Base-by-base conservation (phyloP, 2,797 vertebrate genomes). In the Chloroceryle inda region DNA sequence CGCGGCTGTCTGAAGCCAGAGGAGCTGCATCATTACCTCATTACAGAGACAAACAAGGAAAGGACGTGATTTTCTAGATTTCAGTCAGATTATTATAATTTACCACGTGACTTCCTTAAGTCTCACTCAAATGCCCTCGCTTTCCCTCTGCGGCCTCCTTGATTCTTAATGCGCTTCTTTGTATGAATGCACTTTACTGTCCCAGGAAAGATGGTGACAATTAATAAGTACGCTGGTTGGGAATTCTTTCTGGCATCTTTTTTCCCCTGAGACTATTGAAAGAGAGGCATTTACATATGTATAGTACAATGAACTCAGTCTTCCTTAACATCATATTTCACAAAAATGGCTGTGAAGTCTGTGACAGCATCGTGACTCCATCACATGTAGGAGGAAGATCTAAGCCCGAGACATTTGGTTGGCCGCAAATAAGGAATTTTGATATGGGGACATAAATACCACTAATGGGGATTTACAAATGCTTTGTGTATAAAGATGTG, bases 391-490 rank as follows among this genome's bases (percentile, higher is more conserved):
- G 82, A 96, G 88, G 93, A 96, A 94, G 91, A 97, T 94, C 95
- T 81, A 95, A 97, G 94, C 74, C 81, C 74, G 75, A 96, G 97
- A 96, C 78, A 97, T 27, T 96, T 92, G 59, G 59, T 69, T 96
- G 91, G 96, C 92, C 98, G 92, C 88, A 97, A 97, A 98, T 13
- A 35, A 97, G 83, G 93, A 96, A 96, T 97, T 97, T 86, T 97
- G 94, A 96, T 90, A 96, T 85, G 78, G 93, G 91, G 96, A 91
- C 86, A 73, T 27, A 87, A 91, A 85, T 82, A 90, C 50, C 73
- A 68, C 72, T 91, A 94, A 91, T 29, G 18, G 74, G 53, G 84
- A 96, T 92, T 83, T 95, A 88, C 47, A 90, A 89, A 87, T 59
- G 64, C 29, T 83, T 64, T 92, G 29, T 47, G 61, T 71, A 86